Percentiles rank a stretch among this genome's conserved stretches.
These are phyloP conservation scores for Ophiothrix spiculata DNA, from an alignment of 35 echinoderm and acorn worm species.

Conservation along the genomic window DNA sequence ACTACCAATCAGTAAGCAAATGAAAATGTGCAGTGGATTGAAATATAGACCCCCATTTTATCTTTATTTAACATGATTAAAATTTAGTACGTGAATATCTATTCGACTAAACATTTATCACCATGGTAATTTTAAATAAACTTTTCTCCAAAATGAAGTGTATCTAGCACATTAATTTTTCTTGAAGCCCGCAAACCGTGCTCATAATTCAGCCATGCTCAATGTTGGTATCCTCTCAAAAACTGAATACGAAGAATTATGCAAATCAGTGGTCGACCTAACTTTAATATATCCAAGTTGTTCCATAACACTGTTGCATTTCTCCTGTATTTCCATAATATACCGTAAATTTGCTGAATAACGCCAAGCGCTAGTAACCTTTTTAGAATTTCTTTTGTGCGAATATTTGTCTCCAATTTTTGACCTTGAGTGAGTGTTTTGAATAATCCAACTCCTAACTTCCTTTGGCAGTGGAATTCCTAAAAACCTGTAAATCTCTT, in stretches of 20 bases:
- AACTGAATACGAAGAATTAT: neutral
- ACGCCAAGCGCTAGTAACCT: constrained; percentile 1
- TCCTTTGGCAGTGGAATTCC: constrained; percentile 37
- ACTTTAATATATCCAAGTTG: constrained; percentile 13
- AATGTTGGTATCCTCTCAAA: neutral
- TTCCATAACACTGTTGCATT: constrained; percentile 23
- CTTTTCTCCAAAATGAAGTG: too few relatives aligned
- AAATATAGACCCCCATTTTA: too few relatives aligned
- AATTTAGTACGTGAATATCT: too few relatives aligned
- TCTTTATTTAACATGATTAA: too few relatives aligned
- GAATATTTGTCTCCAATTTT: constrained; percentile 12
- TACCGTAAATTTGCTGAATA: neutral
- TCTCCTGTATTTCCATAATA: constrained; percentile 2
- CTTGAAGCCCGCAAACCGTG: too few relatives aligned
- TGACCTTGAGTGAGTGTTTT: constrained; percentile 14
- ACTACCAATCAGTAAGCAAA: too few relatives aligned
- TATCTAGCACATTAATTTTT: too few relatives aligned
- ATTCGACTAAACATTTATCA: too few relatives aligned
- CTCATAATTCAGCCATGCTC: neutral
- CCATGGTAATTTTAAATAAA: too few relatives aligned
- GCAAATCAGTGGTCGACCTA: neutral
- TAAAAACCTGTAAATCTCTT: constrained; percentile 65
- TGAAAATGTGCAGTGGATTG: too few relatives aligned
- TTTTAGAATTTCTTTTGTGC: neutral
- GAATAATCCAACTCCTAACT: constrained; percentile 54